These are phyloP conservation scores for Bovichtus variegatus DNA, from an alignment of 2,797 vertebrate genomes.

Conservation along the genomic window DNA sequence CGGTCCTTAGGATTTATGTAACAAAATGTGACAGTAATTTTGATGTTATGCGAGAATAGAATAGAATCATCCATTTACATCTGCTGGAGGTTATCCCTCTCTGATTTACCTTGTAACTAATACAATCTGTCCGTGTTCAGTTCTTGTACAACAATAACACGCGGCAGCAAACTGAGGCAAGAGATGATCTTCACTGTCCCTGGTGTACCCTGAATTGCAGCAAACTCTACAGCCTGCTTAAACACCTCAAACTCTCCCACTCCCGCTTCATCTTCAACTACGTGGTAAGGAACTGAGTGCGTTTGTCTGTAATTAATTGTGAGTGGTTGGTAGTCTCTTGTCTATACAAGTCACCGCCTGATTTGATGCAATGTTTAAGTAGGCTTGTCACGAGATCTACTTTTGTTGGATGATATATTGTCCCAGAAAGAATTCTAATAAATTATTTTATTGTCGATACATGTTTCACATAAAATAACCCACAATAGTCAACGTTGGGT, in stretches of 20 bases:
- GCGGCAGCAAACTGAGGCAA: conserved; percentile 96
- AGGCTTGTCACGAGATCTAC: too few species aligned
- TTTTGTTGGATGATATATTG: too few species aligned
- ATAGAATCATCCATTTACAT: conserved; percentile 16
- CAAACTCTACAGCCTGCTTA: conserved; percentile 98
- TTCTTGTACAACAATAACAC: conserved; percentile 99
- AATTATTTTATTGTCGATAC: too few species aligned
- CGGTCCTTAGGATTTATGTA: not conserved
- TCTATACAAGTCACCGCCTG: not conserved
- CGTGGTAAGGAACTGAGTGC: conserved; percentile 86
- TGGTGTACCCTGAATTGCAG: conserved; percentile 99
- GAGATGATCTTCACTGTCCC: conserved; percentile 97
- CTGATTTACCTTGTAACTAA: conserved; percentile 10
- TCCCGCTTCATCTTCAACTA: conserved; percentile 99
- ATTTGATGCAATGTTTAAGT: not conserved
- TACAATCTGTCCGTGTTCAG: conserved; percentile 71
- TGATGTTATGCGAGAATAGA: not conserved
- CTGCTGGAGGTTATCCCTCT: not conserved
- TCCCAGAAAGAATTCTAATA: too few species aligned
- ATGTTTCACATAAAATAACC: too few species aligned
- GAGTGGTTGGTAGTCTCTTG: not conserved
- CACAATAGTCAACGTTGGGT: too few species aligned
- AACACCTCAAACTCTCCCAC: conserved; percentile 98
- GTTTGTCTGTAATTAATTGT: not conserved
- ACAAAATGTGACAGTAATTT: conserved; percentile 23